Conservation (phyloP, 2,113 vertebrate genomes). For the Osmerus eperlanus region DNA sequence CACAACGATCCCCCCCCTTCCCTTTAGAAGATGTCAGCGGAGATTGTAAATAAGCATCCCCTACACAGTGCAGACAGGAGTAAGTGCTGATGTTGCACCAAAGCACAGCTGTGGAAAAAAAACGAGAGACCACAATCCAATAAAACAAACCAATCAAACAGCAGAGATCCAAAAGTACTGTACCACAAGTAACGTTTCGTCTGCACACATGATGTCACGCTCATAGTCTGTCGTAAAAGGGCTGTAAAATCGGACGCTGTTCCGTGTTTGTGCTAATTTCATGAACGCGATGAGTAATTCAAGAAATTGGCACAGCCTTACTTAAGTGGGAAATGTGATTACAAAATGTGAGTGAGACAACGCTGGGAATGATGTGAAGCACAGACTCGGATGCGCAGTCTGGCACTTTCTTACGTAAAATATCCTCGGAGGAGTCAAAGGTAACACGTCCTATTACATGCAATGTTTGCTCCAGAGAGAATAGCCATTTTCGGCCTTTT, state of each 20-base stretch:
- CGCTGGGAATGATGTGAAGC: too few relatives aligned
- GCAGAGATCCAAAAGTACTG: not conserved
- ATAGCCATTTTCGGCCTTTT: conserved; percentile 27
- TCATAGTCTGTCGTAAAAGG: too few relatives aligned
- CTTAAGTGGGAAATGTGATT: too few relatives aligned
- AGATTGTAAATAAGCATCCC: conserved; percentile 51
- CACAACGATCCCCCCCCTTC: conserved; percentile 9
- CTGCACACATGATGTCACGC: too few relatives aligned
- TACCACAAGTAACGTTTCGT: too few relatives aligned
- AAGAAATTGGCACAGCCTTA: too few relatives aligned
- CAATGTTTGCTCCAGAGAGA: conserved; percentile 16
- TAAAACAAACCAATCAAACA: conserved; percentile 26
- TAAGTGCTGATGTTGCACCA: conserved; percentile 20
- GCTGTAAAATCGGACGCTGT: too few relatives aligned
- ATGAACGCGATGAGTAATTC: too few relatives aligned
- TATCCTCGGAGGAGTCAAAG: not conserved
- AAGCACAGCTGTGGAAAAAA: conserved; percentile 20
- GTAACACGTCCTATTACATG: not conserved
- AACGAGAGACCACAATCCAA: conserved; percentile 38
- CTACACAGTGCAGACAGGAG: conserved; percentile 40
- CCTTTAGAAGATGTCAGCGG: not conserved
- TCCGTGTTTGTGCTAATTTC: too few relatives aligned
- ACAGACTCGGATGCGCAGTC: not conserved
- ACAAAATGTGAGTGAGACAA: too few relatives aligned
- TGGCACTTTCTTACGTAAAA: conserved; percentile 26